phyloP scores from a whole-genome alignment of 2,888 invertebrate species.

The Dynastes maya region DNA sequence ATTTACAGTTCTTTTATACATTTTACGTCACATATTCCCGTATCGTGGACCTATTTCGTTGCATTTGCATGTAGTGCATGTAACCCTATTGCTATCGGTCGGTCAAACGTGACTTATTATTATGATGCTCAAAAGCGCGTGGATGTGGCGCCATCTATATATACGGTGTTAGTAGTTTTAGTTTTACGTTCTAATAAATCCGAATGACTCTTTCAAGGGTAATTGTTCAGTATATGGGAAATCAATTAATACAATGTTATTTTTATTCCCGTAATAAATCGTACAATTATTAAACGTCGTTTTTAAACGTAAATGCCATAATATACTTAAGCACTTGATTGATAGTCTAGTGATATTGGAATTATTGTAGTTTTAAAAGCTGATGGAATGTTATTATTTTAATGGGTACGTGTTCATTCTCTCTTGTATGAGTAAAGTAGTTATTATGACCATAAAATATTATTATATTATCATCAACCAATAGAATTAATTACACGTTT shows the following conservation, averaged over 20 bases:
- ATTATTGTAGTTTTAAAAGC: too few species aligned
- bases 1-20: constrained; percentile 18
- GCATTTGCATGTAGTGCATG: constrained; percentile 28
- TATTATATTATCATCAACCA: too few species aligned
- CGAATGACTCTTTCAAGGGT: constrained; percentile 10
- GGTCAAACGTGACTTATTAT: neutral
- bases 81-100: neutral
- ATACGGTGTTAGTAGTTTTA: constrained; percentile 4
- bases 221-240: neutral
- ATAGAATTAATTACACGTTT: too few species aligned
- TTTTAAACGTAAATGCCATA: too few species aligned
- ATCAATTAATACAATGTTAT: neutral
- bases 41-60: constrained; percentile 11
- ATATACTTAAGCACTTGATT: too few species aligned
- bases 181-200: constrained; percentile 34
- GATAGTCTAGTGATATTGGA: too few species aligned
- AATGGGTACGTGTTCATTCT: too few species aligned
- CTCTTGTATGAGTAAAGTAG: too few species aligned
- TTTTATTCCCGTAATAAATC: neutral
- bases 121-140: neutral
- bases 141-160: neutral
- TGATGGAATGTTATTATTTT: too few species aligned
- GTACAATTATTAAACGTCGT: neutral
- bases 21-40: neutral
- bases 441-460: too few species aligned